Conservation (phyloP, 2,797 vertebrate species). For the Megalops cyprinoides region DNA sequence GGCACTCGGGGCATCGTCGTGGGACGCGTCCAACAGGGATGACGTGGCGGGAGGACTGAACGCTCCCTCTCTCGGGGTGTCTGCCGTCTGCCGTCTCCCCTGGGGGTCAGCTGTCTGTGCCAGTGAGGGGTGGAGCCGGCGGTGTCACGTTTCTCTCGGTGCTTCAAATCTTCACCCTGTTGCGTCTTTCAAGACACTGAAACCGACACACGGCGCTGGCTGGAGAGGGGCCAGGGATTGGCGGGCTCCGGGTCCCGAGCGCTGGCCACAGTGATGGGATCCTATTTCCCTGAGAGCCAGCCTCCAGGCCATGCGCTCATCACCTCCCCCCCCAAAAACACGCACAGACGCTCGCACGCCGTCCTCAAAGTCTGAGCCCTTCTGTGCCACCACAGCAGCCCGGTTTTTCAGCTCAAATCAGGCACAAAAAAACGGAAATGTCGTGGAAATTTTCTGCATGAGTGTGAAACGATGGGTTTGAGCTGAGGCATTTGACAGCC, state of each 20-base stretch:
- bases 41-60: background rate
- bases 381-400: background rate
- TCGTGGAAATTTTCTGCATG: no score
- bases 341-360: background rate
- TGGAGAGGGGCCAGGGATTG: background rate
- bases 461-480: no score
- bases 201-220: background rate
- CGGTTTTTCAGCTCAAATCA: no score
- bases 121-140: background rate
- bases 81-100: background rate
- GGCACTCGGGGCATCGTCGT: background rate
- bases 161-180: background rate
- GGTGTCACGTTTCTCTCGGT: background rate
- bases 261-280: background rate
- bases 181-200: background rate
- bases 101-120: background rate
- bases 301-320: background rate
- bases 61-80: background rate
- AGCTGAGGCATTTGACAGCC: no score
- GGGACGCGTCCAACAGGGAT: background rate
- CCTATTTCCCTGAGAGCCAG: background rate
- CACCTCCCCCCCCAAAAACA: conserved; percentile 1
- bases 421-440: no score
- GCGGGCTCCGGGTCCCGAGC: background rate
- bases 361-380: background rate